Conservation (phyloP, 2,888 invertebrate species). For the Blera fallax region DNA sequence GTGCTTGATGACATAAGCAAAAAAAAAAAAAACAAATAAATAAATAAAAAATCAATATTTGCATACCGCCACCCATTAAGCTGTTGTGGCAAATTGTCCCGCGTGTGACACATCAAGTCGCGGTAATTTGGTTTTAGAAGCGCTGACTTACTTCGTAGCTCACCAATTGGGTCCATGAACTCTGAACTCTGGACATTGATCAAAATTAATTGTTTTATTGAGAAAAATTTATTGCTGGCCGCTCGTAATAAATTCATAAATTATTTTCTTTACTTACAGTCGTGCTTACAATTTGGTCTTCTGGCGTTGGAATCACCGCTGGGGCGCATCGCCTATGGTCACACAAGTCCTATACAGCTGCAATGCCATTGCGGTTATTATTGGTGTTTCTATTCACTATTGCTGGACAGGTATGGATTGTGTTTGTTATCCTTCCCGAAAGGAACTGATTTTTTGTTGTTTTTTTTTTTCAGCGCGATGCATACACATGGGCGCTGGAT, state of each 20-base stretch:
- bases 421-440: neutral
- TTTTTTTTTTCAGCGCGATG: conserved; percentile 86
- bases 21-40: neutral
- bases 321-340: conserved; percentile 92
- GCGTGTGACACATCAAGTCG: conserved; percentile 40
- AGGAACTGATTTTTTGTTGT: neutral
- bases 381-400: conserved; percentile 89
- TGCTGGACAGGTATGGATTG: conserved; percentile 87
- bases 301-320: conserved; percentile 92
- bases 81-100: conserved; percentile 3
- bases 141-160: neutral
- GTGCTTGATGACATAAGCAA: neutral
- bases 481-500: conserved; percentile 93
- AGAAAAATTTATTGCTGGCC: conserved; percentile 39
- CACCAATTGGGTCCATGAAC: conserved; percentile 29
- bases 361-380: conserved; percentile 86
- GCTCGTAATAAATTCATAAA: neutral
- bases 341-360: conserved; percentile 89
- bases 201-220: conserved; percentile 53
- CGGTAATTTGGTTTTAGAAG: neutral
- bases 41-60: neutral
- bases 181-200: conserved; percentile 45
- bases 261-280: conserved; percentile 80
- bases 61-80: neutral
- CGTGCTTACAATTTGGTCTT: conserved; percentile 84